Evolutionary conservation across 2,888 invertebrate species (phyloP), one percentile per base, ranked within the genome.

Genomic region (Liposcelis brunnea): DNA sequence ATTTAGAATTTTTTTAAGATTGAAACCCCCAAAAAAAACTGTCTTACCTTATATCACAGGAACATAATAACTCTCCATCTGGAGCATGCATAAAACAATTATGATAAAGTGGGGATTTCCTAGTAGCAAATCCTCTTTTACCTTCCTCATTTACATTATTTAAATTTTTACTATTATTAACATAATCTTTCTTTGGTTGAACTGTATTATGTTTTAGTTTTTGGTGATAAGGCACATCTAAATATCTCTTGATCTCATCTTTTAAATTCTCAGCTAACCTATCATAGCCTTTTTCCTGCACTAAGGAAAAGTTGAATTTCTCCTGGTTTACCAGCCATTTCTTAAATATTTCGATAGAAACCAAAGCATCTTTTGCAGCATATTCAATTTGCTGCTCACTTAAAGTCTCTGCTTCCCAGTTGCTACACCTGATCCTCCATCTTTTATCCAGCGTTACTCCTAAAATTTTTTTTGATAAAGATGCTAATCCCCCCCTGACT

Each of bases 21-120:
- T n/a, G n/a, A n/a, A n/a, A n/a, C n/a, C n/a, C n/a, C n/a, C n/a
- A n/a, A n/a, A n/a, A n/a, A n/a, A n/a, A n/a, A n/a, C n/a, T n/a
- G n/a, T n/a, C n/a, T 26, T 26, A 26, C 26, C 26, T 26, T 26
- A 8, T 26, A 26, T 26, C 52, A 56, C 80, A 81, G 0, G 80
- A 81, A 55, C 83, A 81, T 8, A 86, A 64, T 2, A 75, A 59
- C 49, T 81, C 78, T 2, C 80, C 82, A 57, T 85, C 84, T 0
- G 83, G 83, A 0, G 85, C 84, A 59, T 77, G 66, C 49, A 86
- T 60, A 50, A 72, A 71, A 54, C 84, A 83, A 62, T 86, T 86
- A 58, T 83, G 74, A 60, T 86, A 86, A 42, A 85, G 64, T 0
- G 77, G 77, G 51, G 71, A 77, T 14, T 70, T 65, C n/a, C 78